phyloP scores from a whole-genome alignment of 2,797 vertebrate genomes.

The Allobates femoralis region DNA sequence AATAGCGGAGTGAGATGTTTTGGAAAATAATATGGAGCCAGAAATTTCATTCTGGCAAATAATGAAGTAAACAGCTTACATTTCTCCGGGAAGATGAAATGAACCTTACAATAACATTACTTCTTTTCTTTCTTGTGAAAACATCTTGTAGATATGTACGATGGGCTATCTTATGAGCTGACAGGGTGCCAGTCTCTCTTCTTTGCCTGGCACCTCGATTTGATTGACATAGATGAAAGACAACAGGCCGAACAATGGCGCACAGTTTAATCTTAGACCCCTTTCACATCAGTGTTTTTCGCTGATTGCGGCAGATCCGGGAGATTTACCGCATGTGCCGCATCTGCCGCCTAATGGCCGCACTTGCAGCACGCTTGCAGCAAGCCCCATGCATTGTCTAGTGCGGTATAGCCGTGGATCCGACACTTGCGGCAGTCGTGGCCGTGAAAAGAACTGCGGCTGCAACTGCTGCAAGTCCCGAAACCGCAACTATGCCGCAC shows the following conservation, averaged over 20 bases:
- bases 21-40: slow-evolving; percentile 36
- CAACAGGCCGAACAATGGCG: background rate
- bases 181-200: slow-evolving; percentile 17
- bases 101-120: slow-evolving; percentile 25
- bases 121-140: slow-evolving; percentile 38
- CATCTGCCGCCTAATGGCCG: too few relatives aligned
- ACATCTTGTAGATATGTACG: slow-evolving; percentile 24
- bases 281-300: too few relatives aligned
- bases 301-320: too few relatives aligned
- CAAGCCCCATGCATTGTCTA: too few relatives aligned
- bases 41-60: slow-evolving; percentile 40
- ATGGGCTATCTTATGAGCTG: slow-evolving; percentile 31
- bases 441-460: too few relatives aligned
- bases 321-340: too few relatives aligned
- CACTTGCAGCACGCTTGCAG: too few relatives aligned
- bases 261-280: background rate
- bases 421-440: too few relatives aligned
- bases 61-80: slow-evolving; percentile 46
- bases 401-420: too few relatives aligned
- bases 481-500: too few relatives aligned
- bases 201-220: slow-evolving; percentile 8
- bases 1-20: slow-evolving; percentile 30
- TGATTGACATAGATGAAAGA: background rate
- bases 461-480: too few relatives aligned
- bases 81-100: slow-evolving; percentile 21